Evolutionary conservation across 2,888 invertebrate genomes (phyloP).

Genomic region (Phytoseiulus persimilis): DNA sequence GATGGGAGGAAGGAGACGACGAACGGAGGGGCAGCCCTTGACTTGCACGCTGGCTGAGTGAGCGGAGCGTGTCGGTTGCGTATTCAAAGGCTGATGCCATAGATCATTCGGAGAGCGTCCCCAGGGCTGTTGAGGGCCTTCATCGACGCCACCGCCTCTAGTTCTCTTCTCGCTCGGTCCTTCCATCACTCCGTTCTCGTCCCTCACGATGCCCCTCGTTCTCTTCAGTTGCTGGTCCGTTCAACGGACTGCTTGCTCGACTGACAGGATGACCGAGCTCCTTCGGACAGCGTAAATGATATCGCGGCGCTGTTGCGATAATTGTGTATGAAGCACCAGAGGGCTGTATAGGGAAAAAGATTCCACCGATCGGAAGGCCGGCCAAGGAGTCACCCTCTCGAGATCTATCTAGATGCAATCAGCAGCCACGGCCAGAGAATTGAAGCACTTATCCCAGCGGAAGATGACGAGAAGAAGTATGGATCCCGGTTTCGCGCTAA

Average conservation of each 20-base stretch:
- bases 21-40: background rate
- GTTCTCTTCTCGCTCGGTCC: background rate
- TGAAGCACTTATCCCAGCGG: background rate
- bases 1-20: background rate
- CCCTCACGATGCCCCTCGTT: background rate
- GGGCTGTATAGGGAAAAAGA: background rate
- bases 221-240: background rate
- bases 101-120: conserved; percentile 5
- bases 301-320: background rate
- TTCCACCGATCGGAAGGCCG: background rate
- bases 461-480: background rate
- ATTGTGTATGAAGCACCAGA: background rate
- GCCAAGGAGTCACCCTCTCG: background rate
- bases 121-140: background rate
- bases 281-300: background rate
- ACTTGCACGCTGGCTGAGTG: background rate
- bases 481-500: too few species aligned
- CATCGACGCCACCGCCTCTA: background rate
- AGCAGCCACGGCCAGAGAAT: background rate
- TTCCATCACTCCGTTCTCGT: background rate
- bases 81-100: conserved; percentile 5
- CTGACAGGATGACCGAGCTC: background rate
- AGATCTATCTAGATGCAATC: background rate
- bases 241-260: background rate
- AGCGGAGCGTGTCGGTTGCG: background rate